Base-by-base conservation (phyloP, 2,113 vertebrate species). In the Bagarius yarrelli region DNA sequence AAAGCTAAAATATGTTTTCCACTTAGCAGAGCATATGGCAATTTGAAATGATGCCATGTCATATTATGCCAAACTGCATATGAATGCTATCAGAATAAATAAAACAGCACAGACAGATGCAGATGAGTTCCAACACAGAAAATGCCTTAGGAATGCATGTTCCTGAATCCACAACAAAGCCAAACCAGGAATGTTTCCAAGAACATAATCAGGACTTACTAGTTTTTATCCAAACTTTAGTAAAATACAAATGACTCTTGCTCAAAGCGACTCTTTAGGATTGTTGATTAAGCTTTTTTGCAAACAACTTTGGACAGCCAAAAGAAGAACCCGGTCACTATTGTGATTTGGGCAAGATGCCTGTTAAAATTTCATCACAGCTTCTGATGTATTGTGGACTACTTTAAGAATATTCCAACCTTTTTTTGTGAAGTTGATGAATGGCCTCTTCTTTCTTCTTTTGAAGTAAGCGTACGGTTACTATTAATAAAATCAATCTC, bases 1-100 rank as follows among this genome's bases (percentile, higher is more conserved):
- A 87, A 80, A 82, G 76, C 78, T 53, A 81, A 83, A 64, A 70
- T 67, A 52, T 76, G 76, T 47, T 47, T 47, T 75, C 18, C 82
- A 87, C 81, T 79, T 59, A 34, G 67, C 50, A 80, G 85, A 87
- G 84, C 84, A 80, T 78, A 73, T 84, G 86, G 85, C 89, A 76
- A 87, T 85, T 61, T 82, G 84, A 88, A 87, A 75, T 74, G 50
- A 60, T 76, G 78, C 80, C 81, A 80, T 76, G 83, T 78, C 66
- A 77, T 76, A 67, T 82, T 64, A 76, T 76, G 71, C 80, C 71
- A 80, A 69, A 47, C 60, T 83, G 79, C 63, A 47, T 18, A 80
- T 72, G 50, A 76, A 81, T 66, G 67, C 70, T 8, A 56, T 75
- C 75, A 16, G 32, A 80, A 55, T 80, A 87, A 77, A 47, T 81